Base-by-base conservation (phyloP, 1,140 invertebrate genomes). In the Procambarus clarkii region DNA sequence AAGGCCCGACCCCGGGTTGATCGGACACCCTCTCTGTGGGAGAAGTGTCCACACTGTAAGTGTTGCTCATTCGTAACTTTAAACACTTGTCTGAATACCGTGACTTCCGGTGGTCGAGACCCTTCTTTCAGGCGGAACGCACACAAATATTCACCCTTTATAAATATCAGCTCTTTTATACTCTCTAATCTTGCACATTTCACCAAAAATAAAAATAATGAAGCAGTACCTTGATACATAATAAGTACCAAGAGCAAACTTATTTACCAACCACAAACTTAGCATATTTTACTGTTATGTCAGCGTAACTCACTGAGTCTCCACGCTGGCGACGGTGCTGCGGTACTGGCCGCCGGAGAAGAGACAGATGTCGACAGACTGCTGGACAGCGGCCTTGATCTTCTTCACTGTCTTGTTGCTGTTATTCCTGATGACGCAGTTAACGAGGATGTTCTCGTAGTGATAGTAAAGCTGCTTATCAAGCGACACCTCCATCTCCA, bases 361-460 rank as follows among this genome's bases (percentile, higher is more conserved):
- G 54, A 99, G 97, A 92, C 99, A 98, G 91, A 99, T 98, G 94
- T 99, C 98, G 50, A 99, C 98, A 87, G 98, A 97, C 95, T 99
- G 99, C 93, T 98, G 97, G 44, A 99, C 96, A 95, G 97, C 96
- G 5, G 96, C 96, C 94, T 97, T 99, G 78, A 99, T 97, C 95
- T 99, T 99, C 95, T 99, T 99, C 34, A 99, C 98, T 34, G 98
- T 98, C 95, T 99, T 99, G 95, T 99, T 99, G 94, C 98, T 99
- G 95, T 99, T 98, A 94, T 99, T 99, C 92, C 98, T 96, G 64
- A 99, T 97, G 94, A 97, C 97, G 54, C 99, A 96, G 94, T 99
- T 99, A 0, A 99, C 96, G 24, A 97, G 96, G 92, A 99, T 98
- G 93, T 97, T 97, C 94, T 99, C 99, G 0, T 98, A 98, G 95